These are phyloP conservation scores for Xiphophorus birchmanni DNA, from an alignment of 2,797 vertebrate species.

Conservation along the genomic window DNA sequence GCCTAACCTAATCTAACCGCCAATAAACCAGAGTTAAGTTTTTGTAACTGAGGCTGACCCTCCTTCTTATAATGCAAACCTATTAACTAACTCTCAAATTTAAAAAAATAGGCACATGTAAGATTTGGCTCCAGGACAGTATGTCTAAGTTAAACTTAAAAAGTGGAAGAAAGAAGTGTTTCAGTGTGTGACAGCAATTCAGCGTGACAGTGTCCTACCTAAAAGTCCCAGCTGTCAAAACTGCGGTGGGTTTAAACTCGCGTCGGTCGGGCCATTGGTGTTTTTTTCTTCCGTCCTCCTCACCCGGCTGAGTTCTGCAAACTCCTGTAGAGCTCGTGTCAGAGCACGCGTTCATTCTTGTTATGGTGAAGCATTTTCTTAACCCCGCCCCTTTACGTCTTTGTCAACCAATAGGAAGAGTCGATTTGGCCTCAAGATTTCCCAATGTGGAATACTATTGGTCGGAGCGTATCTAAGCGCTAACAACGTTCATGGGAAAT, in stretches of 20 bases:
- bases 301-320: neutral
- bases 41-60: neutral
- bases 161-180: neutral
- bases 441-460: slow-evolving; percentile 29
- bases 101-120: neutral
- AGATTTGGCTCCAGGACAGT: neutral
- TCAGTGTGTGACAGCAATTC: neutral
- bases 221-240: slow-evolving; percentile 17
- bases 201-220: slow-evolving; percentile 47
- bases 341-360: slow-evolving; percentile 44
- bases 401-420: slow-evolving; percentile 46
- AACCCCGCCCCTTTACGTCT: slow-evolving; percentile 45
- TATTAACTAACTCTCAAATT: neutral
- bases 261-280: slow-evolving; percentile 43
- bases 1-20: neutral
- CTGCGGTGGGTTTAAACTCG: neutral
- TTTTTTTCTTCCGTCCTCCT: neutral
- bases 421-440: fast-evolving
- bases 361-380: slow-evolving; percentile 51
- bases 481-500: neutral
- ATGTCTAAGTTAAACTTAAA: neutral
- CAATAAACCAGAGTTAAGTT: neutral
- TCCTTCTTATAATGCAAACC: neutral
- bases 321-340: slow-evolving; percentile 36
- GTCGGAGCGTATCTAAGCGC: slow-evolving; percentile 6